phyloP scores from a whole-genome alignment of 2,113 vertebrate species.

The Pseudonaja textilis region DNA sequence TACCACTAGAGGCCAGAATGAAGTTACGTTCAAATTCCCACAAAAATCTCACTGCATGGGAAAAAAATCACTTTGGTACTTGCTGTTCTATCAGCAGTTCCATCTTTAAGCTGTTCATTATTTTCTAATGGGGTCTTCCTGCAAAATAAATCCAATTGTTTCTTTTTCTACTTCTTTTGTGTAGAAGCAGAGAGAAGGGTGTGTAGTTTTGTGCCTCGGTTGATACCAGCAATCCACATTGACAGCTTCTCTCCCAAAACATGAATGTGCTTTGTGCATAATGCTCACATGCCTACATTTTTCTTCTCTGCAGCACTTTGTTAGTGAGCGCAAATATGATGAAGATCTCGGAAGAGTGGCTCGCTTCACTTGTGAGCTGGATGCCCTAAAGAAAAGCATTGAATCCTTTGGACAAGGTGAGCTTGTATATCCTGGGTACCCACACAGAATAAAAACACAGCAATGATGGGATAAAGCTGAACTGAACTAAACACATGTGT shows the following conservation, averaged over 20 bases:
- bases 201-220: neutral
- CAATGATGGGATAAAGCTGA: neutral
- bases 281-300: neutral
- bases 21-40: neutral
- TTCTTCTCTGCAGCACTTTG: conserved; percentile 81
- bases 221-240: neutral
- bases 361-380: conserved; percentile 86
- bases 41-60: neutral
- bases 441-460: fast-evolving
- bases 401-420: conserved; percentile 88
- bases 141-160: neutral
- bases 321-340: conserved; percentile 94
- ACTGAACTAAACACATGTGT: neutral
- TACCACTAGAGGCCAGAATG: conserved; percentile 7
- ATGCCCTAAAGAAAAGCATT: conserved; percentile 82
- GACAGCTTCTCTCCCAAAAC: neutral
- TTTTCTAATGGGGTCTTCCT: neutral
- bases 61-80: neutral
- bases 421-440: neutral
- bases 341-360: conserved; percentile 91
- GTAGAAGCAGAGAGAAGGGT: neutral
- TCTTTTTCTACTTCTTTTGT: neutral
- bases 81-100: neutral
- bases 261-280: neutral
- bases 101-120: neutral